Conservation (phyloP, 2,113 vertebrate genomes). For the Ailurus styani region DNA sequence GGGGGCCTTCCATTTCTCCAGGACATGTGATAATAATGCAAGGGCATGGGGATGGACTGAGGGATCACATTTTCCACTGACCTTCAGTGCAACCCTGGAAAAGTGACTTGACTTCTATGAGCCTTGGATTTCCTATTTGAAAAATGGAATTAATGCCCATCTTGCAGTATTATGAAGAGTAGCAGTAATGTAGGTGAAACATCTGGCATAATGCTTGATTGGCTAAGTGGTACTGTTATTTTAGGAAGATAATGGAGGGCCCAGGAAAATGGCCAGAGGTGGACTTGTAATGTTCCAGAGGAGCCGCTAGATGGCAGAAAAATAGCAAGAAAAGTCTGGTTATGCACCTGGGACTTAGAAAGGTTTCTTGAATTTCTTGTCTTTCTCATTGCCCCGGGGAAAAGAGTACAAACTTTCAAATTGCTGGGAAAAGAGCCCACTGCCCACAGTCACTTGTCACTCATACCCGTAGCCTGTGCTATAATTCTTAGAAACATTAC, state of each 20-base stretch:
- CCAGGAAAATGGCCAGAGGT: background rate
- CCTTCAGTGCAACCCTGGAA: background rate
- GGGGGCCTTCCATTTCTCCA: background rate
- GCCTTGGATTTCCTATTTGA: background rate
- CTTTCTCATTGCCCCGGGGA: background rate
- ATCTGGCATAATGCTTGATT: background rate
- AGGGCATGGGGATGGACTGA: background rate
- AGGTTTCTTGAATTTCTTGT: constrained; percentile 11
- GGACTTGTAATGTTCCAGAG: constrained; percentile 22
- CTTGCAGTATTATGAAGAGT: background rate
- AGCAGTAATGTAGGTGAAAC: background rate
- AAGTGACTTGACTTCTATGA: background rate
- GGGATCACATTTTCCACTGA: background rate
- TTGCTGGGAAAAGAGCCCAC: background rate
- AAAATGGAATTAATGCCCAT: background rate
- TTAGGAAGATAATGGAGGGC: background rate
- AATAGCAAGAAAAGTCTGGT: constrained; percentile 33
- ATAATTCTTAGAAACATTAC: background rate
- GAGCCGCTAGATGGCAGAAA: constrained; percentile 70
- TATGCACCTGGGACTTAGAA: background rate
- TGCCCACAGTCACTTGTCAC: background rate
- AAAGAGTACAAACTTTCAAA: background rate
- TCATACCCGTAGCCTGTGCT: background rate
- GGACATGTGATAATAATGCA: background rate
- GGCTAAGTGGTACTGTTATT: background rate